Evolutionary conservation across 2,113 vertebrate species (phyloP).

Genomic region (Callocephalon fimbriatum): DNA sequence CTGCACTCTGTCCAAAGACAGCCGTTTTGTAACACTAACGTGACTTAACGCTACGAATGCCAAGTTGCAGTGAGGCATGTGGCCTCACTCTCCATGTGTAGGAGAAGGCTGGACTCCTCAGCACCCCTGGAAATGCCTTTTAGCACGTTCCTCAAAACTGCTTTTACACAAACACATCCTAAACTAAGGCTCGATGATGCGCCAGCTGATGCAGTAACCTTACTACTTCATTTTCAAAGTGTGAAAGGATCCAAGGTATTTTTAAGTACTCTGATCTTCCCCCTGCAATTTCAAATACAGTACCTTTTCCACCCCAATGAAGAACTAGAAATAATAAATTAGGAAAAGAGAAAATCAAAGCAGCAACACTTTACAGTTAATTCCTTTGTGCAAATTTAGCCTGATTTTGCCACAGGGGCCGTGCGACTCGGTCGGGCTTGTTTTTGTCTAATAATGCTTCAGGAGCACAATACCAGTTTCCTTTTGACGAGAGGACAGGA

Average conservation of each 20-base stretch:
- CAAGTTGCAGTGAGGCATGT: accelerated
- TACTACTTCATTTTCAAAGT: not conserved
- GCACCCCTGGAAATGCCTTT: not conserved
- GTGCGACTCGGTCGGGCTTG: not conserved
- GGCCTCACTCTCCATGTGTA: not conserved
- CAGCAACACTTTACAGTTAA: not conserved
- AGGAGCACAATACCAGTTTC: not conserved
- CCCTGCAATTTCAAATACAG: not conserved
- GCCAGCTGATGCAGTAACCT: no score
- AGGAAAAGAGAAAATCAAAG: not conserved
- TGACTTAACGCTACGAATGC: not conserved
- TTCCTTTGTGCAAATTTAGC: not conserved
- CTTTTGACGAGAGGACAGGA: not conserved
- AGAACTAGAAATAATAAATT: not conserved
- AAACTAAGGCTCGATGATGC: not conserved
- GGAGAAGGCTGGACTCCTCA: not conserved
- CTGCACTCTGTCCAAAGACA: not conserved
- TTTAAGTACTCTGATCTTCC: not conserved
- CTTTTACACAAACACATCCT: not conserved
- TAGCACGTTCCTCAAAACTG: not conserved
- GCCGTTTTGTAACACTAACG: not conserved
- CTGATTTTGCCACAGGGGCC: not conserved
- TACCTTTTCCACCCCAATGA: not conserved
- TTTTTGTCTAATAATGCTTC: not conserved
- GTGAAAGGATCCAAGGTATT: not conserved